Base-by-base conservation (phyloP, 2,797 vertebrate species). In the Tapirus indicus region DNA sequence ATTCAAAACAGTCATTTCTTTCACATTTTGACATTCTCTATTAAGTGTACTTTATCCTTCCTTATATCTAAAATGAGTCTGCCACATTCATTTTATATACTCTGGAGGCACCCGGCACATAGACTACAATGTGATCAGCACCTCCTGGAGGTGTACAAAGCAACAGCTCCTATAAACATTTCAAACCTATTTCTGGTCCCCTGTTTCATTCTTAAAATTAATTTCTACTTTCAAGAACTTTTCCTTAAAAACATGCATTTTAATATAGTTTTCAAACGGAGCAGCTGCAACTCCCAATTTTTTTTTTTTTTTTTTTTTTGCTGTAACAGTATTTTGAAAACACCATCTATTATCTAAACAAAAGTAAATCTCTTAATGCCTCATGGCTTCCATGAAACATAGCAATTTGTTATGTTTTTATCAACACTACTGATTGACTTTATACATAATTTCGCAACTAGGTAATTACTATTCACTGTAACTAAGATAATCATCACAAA, bases 171-270 rank as follows among this genome's bases (percentile, higher is more conserved):
- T 56, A 88, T 62, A 91, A 93, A 62, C 41, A 86, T 74, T 91
- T 91, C 68, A 96, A 44, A 91, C 91, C 68, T 69, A 85, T 32
- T 82, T 95, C 71, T 89, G 29, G 49, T 71, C n/a, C 47, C 44
- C 66, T 35, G 13, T 25, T 94, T 93, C 49, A 95, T 78, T 92
- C 88, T 88, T 94, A 79, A 93, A 96, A 89, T 58, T 82, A 72
- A 84, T 78, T 95, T 68, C 58, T 80, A 90, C 77, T 77, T 96
- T 78, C 14, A 94, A 96, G 47, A 96, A 60, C n/a, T 91, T 21
- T 56, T 56, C 64, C 41, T 74, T 64, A 69, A 96, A 75, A 90
- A 69, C 60, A 38, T 29, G 12, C 18, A 72, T 80, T 89, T 84
- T 91, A 92, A 84, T 66, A 87, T 18, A 72, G 47, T 7, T 52